A percentile compares a stretch with the other conserved stretches of the same genome.
These are phyloP conservation scores for Sminthurinus aureus DNA, from an alignment of 2,888 invertebrate genomes.

Conservation along the genomic window DNA sequence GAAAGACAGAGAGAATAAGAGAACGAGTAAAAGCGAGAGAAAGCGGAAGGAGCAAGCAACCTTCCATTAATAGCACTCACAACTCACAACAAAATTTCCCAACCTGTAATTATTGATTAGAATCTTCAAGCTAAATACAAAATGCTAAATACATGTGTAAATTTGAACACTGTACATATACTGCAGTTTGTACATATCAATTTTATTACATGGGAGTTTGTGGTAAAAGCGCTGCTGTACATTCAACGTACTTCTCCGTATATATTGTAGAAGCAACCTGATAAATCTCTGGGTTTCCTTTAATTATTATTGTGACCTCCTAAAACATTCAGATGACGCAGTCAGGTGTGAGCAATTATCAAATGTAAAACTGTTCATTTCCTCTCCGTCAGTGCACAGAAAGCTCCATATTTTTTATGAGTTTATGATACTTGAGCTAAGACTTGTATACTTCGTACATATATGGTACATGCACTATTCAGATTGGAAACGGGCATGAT, in stretches of 20 bases:
- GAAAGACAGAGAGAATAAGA: background rate
- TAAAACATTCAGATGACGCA: constrained; percentile 27
- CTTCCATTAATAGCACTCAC: background rate
- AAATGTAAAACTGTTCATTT: background rate
- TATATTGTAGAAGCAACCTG: background rate
- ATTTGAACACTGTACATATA: background rate
- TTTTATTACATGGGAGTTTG: no score
- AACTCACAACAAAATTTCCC: background rate
- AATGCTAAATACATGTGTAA: background rate
- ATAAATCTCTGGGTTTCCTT: constrained; percentile 10
- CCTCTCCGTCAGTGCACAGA: background rate
- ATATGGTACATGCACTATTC: no score
- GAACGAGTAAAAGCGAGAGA: background rate
- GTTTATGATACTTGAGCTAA: no score
- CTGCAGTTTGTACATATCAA: background rate
- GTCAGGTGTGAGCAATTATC: constrained; percentile 39
- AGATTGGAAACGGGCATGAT: no score
- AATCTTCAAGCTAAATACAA: constrained; percentile 11
- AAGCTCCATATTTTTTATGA: background rate
- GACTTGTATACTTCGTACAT: no score
- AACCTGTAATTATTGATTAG: constrained; percentile 37
- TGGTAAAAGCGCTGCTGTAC: no score
- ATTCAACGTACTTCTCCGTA: no score
- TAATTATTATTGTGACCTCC: constrained; percentile 6
- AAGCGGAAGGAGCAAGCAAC: background rate